Evolutionary conservation across 2,113 vertebrate genomes (phyloP).

Genomic region (Elephantulus edwardii): DNA sequence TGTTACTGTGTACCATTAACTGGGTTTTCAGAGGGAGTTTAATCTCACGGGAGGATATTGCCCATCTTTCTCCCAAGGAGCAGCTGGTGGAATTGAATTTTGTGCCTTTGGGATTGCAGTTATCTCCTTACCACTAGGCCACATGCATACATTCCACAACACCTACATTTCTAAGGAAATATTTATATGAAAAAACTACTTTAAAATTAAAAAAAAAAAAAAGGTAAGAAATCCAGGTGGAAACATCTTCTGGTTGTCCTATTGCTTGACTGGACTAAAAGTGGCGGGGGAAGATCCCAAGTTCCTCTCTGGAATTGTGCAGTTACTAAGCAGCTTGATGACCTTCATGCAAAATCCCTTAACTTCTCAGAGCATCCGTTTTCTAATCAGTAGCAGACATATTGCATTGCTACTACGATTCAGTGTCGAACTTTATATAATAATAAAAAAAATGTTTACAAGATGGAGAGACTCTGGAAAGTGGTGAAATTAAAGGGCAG

Average conservation of each 20-base stretch:
- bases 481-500: slow-evolving; percentile 55
- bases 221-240: too few relatives aligned
- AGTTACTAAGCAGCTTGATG: not conserved
- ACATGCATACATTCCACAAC: not conserved
- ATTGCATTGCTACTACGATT: slow-evolving; percentile 13
- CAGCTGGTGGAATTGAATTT: too few relatives aligned
- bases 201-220: not conserved
- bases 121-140: too few relatives aligned
- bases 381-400: slow-evolving; percentile 21
- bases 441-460: slow-evolving; percentile 56
- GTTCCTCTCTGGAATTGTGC: not conserved
- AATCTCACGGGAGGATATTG: too few relatives aligned
- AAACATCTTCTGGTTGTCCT: not conserved
- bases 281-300: not conserved
- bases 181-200: not conserved
- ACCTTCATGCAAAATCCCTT: slow-evolving; percentile 19
- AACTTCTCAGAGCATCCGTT: slow-evolving; percentile 16
- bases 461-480: slow-evolving; percentile 35
- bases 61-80: too few relatives aligned
- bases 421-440: slow-evolving; percentile 40
- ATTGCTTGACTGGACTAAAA: not conserved
- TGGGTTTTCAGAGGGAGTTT: too few relatives aligned
- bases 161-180: not conserved
- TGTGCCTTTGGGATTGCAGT: too few relatives aligned
- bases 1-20: too few relatives aligned